Conservation (phyloP, 2,113 vertebrate genomes). For the Syngnathus scovelli region DNA sequence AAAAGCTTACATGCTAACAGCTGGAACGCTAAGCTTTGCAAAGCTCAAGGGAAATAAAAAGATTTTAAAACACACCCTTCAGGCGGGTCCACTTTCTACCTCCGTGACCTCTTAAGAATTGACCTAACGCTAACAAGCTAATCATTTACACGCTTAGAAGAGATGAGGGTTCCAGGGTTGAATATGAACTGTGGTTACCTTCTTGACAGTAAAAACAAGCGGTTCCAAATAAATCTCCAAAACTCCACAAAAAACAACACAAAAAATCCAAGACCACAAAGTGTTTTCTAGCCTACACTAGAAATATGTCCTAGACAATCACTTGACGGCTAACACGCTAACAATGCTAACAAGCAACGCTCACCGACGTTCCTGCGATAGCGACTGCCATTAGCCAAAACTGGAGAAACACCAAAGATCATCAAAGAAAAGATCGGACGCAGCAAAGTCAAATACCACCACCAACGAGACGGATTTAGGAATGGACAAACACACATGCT, state of each 20-base stretch:
- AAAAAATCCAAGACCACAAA: no score
- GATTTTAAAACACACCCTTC: no score
- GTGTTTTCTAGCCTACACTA: no score
- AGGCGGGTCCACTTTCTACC: no score
- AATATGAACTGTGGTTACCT: neutral
- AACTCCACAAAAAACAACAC: no score
- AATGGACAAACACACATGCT: neutral
- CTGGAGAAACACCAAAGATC: conserved; percentile 29
- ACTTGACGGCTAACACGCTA: neutral
- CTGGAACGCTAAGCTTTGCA: no score
- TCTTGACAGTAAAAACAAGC: neutral
- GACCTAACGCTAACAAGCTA: no score
- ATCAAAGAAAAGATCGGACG: conserved; percentile 4
- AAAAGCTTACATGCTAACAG: no score
- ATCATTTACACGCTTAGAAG: no score
- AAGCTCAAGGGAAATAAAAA: no score
- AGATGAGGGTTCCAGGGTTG: neutral
- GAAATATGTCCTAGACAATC: neutral
- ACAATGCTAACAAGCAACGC: conserved; percentile 15
- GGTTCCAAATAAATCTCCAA: no score
- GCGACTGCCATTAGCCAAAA: conserved; percentile 41
- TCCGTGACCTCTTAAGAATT: no score
- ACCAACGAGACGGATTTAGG: neutral
- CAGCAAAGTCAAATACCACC: neutral
- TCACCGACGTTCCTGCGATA: conserved; percentile 54